Evolutionary conservation across 2,888 invertebrate genomes (phyloP), one percentile per base, ranked within the genome.

Genomic region (Ormia ochracea): DNA sequence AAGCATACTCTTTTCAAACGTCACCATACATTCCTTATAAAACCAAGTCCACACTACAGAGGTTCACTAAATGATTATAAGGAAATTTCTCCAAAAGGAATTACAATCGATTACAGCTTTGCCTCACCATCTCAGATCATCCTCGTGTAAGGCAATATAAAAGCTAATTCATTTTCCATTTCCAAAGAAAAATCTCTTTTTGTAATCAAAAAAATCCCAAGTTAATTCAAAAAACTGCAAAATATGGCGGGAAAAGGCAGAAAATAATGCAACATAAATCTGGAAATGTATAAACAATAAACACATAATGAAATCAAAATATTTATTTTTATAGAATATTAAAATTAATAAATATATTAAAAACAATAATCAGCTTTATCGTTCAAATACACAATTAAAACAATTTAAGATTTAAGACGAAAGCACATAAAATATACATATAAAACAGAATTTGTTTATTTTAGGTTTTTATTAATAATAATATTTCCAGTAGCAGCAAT

Each of bases 321-420:
- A 54, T 68, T 68, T 41, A 31, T 41, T 31, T 52, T 48, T 36
- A n/a, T n/a, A n/a, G n/a, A 17, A 58, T 48, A n/a, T 7, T 28
- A 58, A 36, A 69, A 58, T 43, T 43, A 56, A 56, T 56, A 58
- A 19, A 4, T n/a, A 45, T 4, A 56, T 14, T n/a, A n/a, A n/a
- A 36, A 26, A 14, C 2, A 1, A 9, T n/a, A 33, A 3, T 12
- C 43, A 56, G 17, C 10, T 1, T 36, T 26, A 69, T 69, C 45
- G 7, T 36, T 45, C 45, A 45, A 43, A 56, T 56, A 45, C n/a
- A 69, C 26, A 69, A 36, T 69, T 52, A 41, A 66, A 66, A 41
- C 43, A n/a, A 69, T 58, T 48, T 36, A 56, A 45, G 45, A 45
- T 69, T n/a, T n/a, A n/a, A n/a, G n/a, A n/a, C n/a, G n/a, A n/a